Base-by-base conservation (phyloP, 2,888 invertebrate species). In the Spodoptera littoralis region DNA sequence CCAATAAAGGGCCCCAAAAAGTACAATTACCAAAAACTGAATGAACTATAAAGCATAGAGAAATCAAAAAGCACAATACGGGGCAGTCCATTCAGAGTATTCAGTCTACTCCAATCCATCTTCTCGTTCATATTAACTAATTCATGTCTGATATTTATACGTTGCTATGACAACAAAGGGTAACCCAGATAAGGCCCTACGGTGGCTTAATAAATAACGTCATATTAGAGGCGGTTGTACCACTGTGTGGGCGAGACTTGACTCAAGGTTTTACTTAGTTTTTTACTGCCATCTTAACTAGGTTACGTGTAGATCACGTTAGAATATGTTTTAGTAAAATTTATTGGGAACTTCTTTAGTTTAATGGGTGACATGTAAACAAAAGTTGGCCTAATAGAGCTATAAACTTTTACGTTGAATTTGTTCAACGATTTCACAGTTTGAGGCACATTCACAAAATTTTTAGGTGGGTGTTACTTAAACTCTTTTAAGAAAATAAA, bases 171-270 rank as follows among this genome's bases (percentile, higher is more conserved):
- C 83, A 85, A 90, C 88, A 90, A 89, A 86, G 80, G 82, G 81
- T 78, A 84, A 76, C 82, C 85, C 86, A 85, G 89, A 87, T 90
- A 90, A 91, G 89, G 90, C 84, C 80, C 84, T 87, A 64, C 61
- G 48, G 69, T 70, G 84, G 80, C 68, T 84, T 84, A 84, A 91
- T 92, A 92, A 92, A 92, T 92, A 90, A 92, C 79, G 88, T 90
- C 91, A 88, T 88, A 89, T 92, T 91, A 91, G 89, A 88, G 85
- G 73, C 78, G 74, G 88, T 77, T 86, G 84, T 88, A 85, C 78
- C 75, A 76, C 62, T 43, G 68, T 64, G 86, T 80, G 86, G 89
- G 90, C 83, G 86, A 69, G 59, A 69, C 67, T 62, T 18, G 48
- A 50, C 65, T 65, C 75, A 70, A 68, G 71, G 67, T 71, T 79